A percentile compares a stretch with the other conserved stretches of the same genome.
Conservation (phyloP, 2,113 vertebrate species). For the Mirounga angustirostris region DNA sequence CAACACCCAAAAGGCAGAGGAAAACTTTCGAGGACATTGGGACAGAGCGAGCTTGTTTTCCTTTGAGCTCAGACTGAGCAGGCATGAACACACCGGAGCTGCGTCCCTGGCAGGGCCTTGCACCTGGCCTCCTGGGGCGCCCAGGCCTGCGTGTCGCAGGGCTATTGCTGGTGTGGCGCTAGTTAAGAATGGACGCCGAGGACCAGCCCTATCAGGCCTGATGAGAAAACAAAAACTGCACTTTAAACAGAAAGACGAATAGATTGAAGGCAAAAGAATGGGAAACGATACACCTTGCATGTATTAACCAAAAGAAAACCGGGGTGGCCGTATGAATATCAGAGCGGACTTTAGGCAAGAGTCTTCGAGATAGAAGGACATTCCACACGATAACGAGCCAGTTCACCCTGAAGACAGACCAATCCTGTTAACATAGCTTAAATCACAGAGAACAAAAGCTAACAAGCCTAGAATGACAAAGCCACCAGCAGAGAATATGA, state of each 20-base stretch:
- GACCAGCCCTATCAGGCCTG: too few species aligned
- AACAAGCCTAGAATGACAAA: too few species aligned
- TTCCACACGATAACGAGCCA: neutral
- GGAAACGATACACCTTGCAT: neutral
- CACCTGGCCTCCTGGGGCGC: too few species aligned
- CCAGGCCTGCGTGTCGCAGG: too few species aligned
- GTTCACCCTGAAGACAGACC: neutral
- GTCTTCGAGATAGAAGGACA: accelerated
- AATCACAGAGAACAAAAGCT: neutral
- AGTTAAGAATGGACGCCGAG: neutral
- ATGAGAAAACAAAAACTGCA: too few species aligned
- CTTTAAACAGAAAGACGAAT: neutral
- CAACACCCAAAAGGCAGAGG: neutral
- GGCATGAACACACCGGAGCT: neutral
- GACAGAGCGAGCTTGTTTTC: neutral
- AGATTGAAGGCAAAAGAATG: neutral
- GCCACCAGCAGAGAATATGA: accelerated
- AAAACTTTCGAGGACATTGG: too few species aligned
- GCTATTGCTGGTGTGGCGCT: too few species aligned
- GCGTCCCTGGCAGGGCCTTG: accelerated
- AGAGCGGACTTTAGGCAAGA: neutral
- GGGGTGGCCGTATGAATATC: accelerated
- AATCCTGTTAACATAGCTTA: neutral
- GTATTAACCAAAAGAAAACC: accelerated
- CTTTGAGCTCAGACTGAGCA: too few species aligned